Base-by-base conservation (phyloP, 2,888 invertebrate genomes). In the Agonopterix arenella region DNA sequence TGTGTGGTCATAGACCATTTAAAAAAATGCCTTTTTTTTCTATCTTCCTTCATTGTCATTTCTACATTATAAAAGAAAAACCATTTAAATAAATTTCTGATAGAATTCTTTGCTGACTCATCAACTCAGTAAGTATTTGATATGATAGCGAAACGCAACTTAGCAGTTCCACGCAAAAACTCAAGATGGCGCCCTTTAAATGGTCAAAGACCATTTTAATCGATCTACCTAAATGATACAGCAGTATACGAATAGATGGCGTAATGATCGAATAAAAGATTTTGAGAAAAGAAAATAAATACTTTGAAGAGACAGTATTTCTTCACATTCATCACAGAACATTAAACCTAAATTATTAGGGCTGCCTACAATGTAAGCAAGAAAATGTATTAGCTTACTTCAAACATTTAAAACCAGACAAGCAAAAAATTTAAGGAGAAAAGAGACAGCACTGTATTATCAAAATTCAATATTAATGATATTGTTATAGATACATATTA, bases 141-240 rank as follows among this genome's bases (percentile, higher is more conserved):
- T 13, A 13, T 13, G 13, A 13, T 13, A 13, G 13, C 13, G 1
- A 13, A 13, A 18, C 18, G 2, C 3, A 18, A 18, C 40, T n/a
- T n/a, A 40, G 8, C 46, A 49, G 44, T 53, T 51, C 45, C 28
- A 8, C 13, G 5, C 18, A 8, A 4, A 45, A 42, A 51, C 45
- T 1, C 41, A 45, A 81, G 81, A 73, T 70, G 78, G 60, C 73
- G 54, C 47, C 56, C 50, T 11, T 46, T 8, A 53, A 49, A 69
- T 72, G 71, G 63, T 68, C 70, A 55, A 18, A 37, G 70, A 65
- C 73, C 72, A 63, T 61, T 53, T 36, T 38, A 36, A 13, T 40
- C 40, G 40, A 40, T 40, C 28, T 28, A 5, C 4, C 28, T 28
- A 28, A 28, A 28, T 28, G 7, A 28, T 28, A 28, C 28, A 28